Evolutionary conservation across 2,888 invertebrate species (phyloP).

Genomic region (Atethmia centrago): DNA sequence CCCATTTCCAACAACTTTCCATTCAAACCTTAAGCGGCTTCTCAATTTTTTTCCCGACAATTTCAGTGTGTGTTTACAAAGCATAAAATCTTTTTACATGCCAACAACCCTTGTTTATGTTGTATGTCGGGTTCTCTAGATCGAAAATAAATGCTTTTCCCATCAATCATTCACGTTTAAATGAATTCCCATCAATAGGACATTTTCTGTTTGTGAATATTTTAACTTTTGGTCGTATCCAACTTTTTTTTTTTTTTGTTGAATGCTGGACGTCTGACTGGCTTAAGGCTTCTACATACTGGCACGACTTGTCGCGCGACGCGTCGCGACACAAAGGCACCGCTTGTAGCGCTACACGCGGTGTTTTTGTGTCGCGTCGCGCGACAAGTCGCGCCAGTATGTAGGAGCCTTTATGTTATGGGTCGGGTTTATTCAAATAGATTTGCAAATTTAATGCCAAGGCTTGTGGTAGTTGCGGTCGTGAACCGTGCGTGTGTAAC

Average conservation of each 20-base stretch:
- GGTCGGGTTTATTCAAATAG: constrained; percentile 17
- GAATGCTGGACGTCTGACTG: background rate
- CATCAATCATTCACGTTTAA: constrained; percentile 71
- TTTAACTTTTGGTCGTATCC: constrained; percentile 25
- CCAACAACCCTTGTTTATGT: constrained; percentile 17
- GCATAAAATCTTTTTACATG: constrained; percentile 32
- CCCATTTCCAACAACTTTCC: background rate
- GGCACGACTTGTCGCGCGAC: no score
- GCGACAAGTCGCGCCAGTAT: no score
- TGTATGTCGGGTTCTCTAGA: constrained; percentile 11
- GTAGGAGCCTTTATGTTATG: no score
- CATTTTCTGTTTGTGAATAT: constrained; percentile 40
- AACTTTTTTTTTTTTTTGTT: constrained; percentile 24
- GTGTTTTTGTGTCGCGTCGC: no score
- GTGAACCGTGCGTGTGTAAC: no score
- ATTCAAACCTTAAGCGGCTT: background rate
- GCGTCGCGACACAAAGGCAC: no score
- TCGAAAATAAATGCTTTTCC: constrained; percentile 59
- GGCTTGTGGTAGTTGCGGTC: background rate
- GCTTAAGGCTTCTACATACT: no score
- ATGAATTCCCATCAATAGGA: constrained; percentile 39
- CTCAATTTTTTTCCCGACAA: background rate
- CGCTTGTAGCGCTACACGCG: no score
- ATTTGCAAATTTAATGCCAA: background rate
- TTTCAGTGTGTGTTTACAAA: constrained; percentile 2